Base-by-base conservation (phyloP, 2,888 invertebrate species). In the Taphrorychus bicolor region DNA sequence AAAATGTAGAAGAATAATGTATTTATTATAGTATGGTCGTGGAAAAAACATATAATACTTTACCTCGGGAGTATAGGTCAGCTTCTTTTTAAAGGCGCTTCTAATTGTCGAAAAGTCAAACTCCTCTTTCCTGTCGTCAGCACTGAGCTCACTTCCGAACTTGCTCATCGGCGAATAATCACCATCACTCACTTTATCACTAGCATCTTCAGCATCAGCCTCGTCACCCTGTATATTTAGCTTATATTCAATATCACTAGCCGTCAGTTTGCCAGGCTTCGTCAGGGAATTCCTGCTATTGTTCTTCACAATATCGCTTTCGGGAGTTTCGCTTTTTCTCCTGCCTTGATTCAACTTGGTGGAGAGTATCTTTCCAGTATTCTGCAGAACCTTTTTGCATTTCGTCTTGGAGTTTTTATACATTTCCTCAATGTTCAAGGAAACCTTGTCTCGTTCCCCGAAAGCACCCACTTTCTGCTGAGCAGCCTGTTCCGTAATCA, bases 371-470 rank as follows among this genome's bases (percentile, higher is more conserved):
- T 78, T 81, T 21, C 80, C 79, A 4, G 82, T 82, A 23, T 73
- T 80, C 16, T 71, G 70, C 16, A 82, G 69, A 52, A 82, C 78
- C 59, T 77, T 79, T 68, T 78, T 81, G 73, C 82, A 82, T 68
- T 81, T 82, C 57, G 75, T 77, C 69, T 81, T 82, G 2, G 82
- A 82, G 49, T 74, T 78, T 73, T 80, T 82, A 71, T 81, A 81
- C 74, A 82, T 77, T 69, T 79, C 82, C 69, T 82, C 82, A 9
- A 83, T 72, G 56, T 80, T 81, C 2, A 80, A 76, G 0, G 72
- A 71, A 9, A 78, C 64, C 63, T 78, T 79, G 16, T 81, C 81
- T 59, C 76, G 79, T 16, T 82, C 80, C 4, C 67, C 66, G 59
- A 77, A 80, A 5, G 81, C 81, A 0, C 81, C 82, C 1, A 82